Evolutionary conservation across 2,888 invertebrate genomes (phyloP).

Genomic region (Nemoura dubitans): DNA sequence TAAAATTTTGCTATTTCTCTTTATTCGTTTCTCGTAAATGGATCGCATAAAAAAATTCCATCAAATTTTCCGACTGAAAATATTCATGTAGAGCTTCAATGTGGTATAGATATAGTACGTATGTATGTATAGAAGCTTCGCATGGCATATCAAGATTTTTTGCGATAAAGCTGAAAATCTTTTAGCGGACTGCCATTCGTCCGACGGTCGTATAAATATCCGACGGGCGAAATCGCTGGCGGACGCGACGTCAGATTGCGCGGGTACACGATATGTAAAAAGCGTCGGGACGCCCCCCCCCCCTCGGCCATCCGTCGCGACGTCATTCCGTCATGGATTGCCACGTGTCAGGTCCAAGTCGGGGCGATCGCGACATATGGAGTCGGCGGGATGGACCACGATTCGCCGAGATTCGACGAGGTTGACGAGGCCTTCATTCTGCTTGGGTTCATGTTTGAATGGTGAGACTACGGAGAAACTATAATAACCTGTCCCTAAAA

Average conservation of each 20-base stretch:
- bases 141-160: not conserved
- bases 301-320: not conserved
- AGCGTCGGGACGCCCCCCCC: not conserved
- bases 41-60: conserved; percentile 12
- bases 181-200: not conserved
- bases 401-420: no score
- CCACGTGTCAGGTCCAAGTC: not conserved
- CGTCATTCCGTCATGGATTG: not conserved
- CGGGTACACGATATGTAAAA: not conserved
- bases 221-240: not conserved
- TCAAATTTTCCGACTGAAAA: conserved; percentile 7
- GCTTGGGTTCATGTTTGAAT: no score
- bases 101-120: no score
- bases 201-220: not conserved
- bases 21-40: conserved; percentile 30
- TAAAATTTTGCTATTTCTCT: conserved; percentile 25
- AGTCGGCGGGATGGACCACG: no score
- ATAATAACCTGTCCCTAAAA: no score
- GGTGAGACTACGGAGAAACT: no score
- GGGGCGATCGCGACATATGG: no score
- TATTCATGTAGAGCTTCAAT: not conserved
- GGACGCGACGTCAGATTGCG: not conserved
- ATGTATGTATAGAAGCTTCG: not conserved
- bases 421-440: no score
- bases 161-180: not conserved